phyloP scores from a whole-genome alignment of 2,888 invertebrate genomes.

The Mythimna lalbum region DNA sequence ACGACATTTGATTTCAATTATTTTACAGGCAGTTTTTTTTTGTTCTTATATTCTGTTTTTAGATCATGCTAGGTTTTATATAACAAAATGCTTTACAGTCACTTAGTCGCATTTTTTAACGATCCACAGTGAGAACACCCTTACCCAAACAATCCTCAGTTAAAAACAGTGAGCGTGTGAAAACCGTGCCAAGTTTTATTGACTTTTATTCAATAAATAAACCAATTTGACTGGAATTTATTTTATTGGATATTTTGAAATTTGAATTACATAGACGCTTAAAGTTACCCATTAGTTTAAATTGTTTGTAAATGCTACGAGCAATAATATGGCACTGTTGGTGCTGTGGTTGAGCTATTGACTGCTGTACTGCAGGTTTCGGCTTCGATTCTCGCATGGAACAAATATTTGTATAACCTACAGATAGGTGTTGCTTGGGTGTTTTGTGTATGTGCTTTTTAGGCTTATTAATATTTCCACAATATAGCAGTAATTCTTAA shows the following conservation, averaged over 20 bases:
- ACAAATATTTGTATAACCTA: too few relatives aligned
- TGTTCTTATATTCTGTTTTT: neutral
- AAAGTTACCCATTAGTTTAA: conserved; percentile 27
- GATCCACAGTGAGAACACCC: conserved; percentile 23
- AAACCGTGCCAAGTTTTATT: conserved; percentile 45
- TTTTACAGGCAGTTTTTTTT: neutral
- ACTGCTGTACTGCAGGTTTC: too few relatives aligned
- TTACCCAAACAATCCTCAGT: conserved; percentile 41
- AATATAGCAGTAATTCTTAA: too few relatives aligned
- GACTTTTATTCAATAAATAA: conserved; percentile 46
- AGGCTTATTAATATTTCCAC: too few relatives aligned
- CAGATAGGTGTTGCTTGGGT: too few relatives aligned
- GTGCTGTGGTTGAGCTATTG: too few relatives aligned
- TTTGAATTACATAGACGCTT: conserved; percentile 54
- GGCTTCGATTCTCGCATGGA: too few relatives aligned
- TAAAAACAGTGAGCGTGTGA: conserved; percentile 58
- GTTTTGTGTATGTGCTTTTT: too few relatives aligned
- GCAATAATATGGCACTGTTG: conserved; percentile 2
- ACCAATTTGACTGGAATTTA: conserved; percentile 43
- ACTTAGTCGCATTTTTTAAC: neutral
- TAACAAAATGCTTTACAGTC: neutral
- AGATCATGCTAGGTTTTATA: neutral
- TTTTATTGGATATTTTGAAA: conserved; percentile 56
- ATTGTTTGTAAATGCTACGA: conserved; percentile 32
- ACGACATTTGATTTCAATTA: neutral